Base-by-base conservation (phyloP, 2,888 invertebrate genomes). In the Philonicus albiceps region DNA sequence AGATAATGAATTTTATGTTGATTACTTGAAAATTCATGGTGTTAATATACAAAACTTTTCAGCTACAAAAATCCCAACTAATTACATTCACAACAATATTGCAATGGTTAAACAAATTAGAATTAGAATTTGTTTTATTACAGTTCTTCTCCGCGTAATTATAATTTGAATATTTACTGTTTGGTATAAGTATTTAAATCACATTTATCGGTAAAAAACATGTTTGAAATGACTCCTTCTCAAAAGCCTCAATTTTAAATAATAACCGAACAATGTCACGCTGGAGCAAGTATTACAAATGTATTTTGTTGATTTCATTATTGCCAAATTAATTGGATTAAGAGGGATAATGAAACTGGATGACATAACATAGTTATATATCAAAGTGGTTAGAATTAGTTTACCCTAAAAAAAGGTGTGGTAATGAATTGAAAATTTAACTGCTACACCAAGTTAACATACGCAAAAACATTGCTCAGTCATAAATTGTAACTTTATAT, bases 1-100 rank as follows among this genome's bases (percentile, higher is more conserved):
- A 34, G 40, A 40, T 76, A 40, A 76, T 76, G 76, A 76, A 76
- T 34, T 76, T 76, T 76, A 76, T 76, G 76, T 37, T 76, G 43
- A 76, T 76, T 76, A 40, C 19, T 22, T 76, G 40, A 76, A 76
- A 76, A 76, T 22, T 76, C 27, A 19, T 19, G 76, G 40, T 34
- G 76, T 40, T 8, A 76, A 76, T 76, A 37, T 40, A 76, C 34
- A n/a, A 8, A 40, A 11, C 22, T 37, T 37, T 40, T 34, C 22
- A 37, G 8, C 31, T 19, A 30, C n/a, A n/a, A 76, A 40, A 22
- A 16, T 76, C 76, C 22, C 7, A 2, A 19, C 11, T 76, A 34
- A 75, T 34, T 34, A 19, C 40, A 22, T 76, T 76, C n/a, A 64
- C 13, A 3, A 8, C 40, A 6, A 34, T 40, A 22, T 40, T 76